phyloP scores from a whole-genome alignment of 2,888 invertebrate genomes.

The Hypomecis punctinalis region DNA sequence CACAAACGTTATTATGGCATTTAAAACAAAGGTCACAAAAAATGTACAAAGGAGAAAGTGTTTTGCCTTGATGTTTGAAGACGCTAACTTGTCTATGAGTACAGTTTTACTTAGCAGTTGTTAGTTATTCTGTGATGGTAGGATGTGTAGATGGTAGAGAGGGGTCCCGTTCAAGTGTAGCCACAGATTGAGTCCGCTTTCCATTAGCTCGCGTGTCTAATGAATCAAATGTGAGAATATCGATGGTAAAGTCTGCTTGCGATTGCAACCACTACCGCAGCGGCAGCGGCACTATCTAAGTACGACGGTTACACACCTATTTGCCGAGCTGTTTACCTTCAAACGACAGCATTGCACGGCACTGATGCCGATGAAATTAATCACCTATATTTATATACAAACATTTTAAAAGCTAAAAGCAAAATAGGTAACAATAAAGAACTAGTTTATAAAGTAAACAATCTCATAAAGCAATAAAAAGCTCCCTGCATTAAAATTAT shows the following conservation, averaged over 20 bases:
- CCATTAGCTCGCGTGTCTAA: constrained; percentile 33
- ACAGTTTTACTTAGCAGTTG: constrained; percentile 10
- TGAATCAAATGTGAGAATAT: constrained; percentile 35
- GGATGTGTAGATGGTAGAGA: constrained; percentile 19
- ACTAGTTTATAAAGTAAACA: constrained; percentile 21
- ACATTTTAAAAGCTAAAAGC: constrained; percentile 10
- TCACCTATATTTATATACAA: constrained; percentile 11
- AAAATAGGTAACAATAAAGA: constrained; percentile 1
- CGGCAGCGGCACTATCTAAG: constrained; percentile 22
- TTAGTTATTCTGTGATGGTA: neutral
- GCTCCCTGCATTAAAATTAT: constrained; percentile 7
- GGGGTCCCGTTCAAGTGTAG: neutral
- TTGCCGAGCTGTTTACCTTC: constrained; percentile 36
- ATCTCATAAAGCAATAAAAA: constrained; percentile 17
- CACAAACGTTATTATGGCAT: constrained; percentile 30
- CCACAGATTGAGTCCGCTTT: constrained; percentile 31
- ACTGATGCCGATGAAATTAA: constrained; percentile 20
- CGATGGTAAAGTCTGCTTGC: constrained; percentile 25
- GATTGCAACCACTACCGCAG: constrained; percentile 23
- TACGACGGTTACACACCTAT: constrained; percentile 26
- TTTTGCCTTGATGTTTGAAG: constrained; percentile 33
- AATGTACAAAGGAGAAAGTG: constrained; percentile 45
- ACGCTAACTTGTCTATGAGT: constrained; percentile 41
- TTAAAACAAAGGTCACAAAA: constrained; percentile 33
- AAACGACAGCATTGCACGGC: constrained; percentile 26